Conservation (phyloP, 2,797 vertebrate genomes). For the Liparis tanakae region DNA sequence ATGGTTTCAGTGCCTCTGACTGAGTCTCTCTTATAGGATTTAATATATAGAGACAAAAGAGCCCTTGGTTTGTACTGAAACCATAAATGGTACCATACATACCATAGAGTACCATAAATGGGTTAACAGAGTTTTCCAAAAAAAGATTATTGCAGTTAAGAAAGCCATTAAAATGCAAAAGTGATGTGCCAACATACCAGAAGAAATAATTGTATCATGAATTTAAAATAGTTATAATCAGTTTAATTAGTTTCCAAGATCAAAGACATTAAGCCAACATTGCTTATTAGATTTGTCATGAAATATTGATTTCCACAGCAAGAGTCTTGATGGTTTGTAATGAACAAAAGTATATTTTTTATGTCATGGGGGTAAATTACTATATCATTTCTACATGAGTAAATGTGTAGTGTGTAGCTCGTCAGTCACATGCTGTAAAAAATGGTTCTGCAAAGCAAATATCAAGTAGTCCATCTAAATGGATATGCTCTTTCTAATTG, state of each 20-base stretch:
- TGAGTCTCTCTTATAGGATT: background rate
- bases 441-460: background rate
- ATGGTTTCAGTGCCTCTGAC: background rate
- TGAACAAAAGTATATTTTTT: background rate
- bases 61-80: background rate
- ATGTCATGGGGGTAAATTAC: background rate
- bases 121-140: background rate
- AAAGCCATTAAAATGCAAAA: background rate
- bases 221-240: background rate
- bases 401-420: background rate
- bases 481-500: background rate
- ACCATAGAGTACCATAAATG: background rate
- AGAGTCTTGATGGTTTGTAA: background rate
- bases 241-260: background rate
- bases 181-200: background rate
- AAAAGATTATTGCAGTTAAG: background rate
- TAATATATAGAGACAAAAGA: background rate
- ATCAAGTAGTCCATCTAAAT: background rate
- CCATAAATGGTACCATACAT: background rate
- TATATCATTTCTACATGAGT: background rate
- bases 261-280: background rate
- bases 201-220: background rate
- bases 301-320: background rate
- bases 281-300: background rate
- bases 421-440: constrained; percentile 1